phyloP scores from a whole-genome alignment of 1,140 invertebrate genomes.

The Asbolus verrucosus region DNA sequence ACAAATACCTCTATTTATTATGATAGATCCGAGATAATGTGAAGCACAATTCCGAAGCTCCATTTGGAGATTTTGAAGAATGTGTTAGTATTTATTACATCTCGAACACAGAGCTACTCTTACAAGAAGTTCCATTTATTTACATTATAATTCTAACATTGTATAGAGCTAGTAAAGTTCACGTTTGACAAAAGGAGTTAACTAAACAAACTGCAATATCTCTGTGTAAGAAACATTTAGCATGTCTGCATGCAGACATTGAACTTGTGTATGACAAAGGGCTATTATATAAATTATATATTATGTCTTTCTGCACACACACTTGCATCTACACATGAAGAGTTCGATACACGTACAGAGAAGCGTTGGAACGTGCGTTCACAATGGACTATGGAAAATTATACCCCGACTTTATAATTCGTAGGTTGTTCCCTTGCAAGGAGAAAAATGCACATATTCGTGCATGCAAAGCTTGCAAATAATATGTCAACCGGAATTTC shows the following conservation, averaged over 20 bases:
- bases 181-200: slow-evolving; percentile 26
- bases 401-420: slow-evolving; percentile 19
- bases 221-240: slow-evolving; percentile 50
- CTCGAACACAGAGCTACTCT: slow-evolving; percentile 26
- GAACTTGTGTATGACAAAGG: slow-evolving; percentile 53
- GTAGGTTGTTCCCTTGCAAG: slow-evolving; percentile 3
- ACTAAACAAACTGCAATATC: slow-evolving; percentile 38
- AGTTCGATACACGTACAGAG: slow-evolving; percentile 22
- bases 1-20: slow-evolving; percentile 26
- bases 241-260: slow-evolving; percentile 52
- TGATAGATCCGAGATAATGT: slow-evolving; percentile 14
- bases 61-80: slow-evolving; percentile 23
- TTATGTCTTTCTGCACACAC: slow-evolving; percentile 36
- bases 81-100: slow-evolving; percentile 9
- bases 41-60: slow-evolving; percentile 5
- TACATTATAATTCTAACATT: slow-evolving; percentile 38
- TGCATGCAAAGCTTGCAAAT: slow-evolving; percentile 4
- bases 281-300: slow-evolving; percentile 54
- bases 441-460: slow-evolving; percentile 21
- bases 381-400: slow-evolving; percentile 35
- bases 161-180: slow-evolving; percentile 25
- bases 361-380: slow-evolving; percentile 22
- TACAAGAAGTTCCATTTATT: slow-evolving; percentile 10
- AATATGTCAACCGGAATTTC: slow-evolving; percentile 8
- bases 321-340: slow-evolving; percentile 28